Base-by-base conservation (phyloP, 2,113 vertebrate genomes). In the Lasiurus cinereus region DNA sequence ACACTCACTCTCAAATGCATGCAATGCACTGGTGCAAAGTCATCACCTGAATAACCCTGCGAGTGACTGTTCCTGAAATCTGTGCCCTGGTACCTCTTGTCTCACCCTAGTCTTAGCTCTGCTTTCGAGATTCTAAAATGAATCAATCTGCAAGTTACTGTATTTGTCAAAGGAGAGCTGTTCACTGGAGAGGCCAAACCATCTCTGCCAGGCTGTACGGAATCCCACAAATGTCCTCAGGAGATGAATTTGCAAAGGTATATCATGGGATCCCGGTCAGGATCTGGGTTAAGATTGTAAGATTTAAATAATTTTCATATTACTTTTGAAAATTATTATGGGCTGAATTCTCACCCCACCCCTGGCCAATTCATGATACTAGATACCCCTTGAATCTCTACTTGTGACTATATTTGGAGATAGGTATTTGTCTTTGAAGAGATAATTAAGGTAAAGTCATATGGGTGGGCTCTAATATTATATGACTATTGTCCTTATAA, bases 221-320 rank as follows among this genome's bases (percentile, higher is more conserved):
- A 56, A 91, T 73, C 43, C 50, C 27, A 85, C 2, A n/a, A 93
- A 77, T 24, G 48, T 48, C 19, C 21, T 70, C 11, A 29, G 67
- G 48, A 48, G 18, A 33, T 69, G 39, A 80, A 39, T 91, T 94
- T 79, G 46, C 46, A 87, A 93, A 87, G 12, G 14, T 6, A 21
- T 43, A 54, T 48, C 18, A 50, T 31, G 18, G 52, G 9, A 3
- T 29, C 24, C 59, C 36, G 24, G 39, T 48, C 33, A 83, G 48
- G 33, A 33, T 83, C 94, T 79, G 78, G 50, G 14, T 92, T 74
- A 74, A 79, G 31, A 80, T 69, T 33, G 82, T 83, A 90, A 86
- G 39, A 62, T 83, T 91, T 90, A 67, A 36, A 36, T 56, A 48
- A 84, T 33, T 66, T 79, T 84, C 27, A 70, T 27, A 56, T 64